phyloP scores from a whole-genome alignment of 2,888 invertebrate genomes.

The Melanargia galathea region DNA sequence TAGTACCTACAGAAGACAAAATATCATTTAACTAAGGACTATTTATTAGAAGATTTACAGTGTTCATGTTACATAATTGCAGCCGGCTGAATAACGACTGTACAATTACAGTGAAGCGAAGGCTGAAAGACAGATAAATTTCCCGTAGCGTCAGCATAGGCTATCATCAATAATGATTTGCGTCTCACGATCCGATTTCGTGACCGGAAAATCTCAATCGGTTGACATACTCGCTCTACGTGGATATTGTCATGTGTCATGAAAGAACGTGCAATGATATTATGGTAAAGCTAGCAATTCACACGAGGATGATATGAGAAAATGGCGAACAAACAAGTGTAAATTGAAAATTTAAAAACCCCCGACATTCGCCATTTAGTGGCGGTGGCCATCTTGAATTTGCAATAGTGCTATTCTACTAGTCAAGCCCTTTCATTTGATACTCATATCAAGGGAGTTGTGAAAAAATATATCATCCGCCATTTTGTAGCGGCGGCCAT shows the following conservation, averaged over 20 bases:
- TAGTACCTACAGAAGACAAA: no score
- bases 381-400: no score
- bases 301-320: background rate
- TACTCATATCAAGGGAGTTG: no score
- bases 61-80: conserved; percentile 12
- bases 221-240: conserved; percentile 11
- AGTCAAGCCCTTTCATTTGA: no score
- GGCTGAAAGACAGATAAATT: conserved; percentile 31
- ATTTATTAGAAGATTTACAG: no score
- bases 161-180: conserved; percentile 43
- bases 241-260: conserved; percentile 19
- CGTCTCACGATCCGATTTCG: conserved; percentile 54
- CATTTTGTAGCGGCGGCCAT: no score
- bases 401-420: no score
- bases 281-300: background rate
- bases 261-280: background rate
- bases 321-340: no score
- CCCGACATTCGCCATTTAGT: no score
- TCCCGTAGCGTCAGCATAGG: conserved; percentile 24
- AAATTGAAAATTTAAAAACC: no score
- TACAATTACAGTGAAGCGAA: conserved; percentile 31
- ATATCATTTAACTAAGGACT: background rate
- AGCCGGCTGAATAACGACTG: conserved; percentile 16
- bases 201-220: conserved; percentile 62
- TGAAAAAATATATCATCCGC: no score